Evolutionary conservation across 30 jellyfish, hydroid and myxozoan species (phyloP).

Genomic region (Clytia hemisphaerica): DNA sequence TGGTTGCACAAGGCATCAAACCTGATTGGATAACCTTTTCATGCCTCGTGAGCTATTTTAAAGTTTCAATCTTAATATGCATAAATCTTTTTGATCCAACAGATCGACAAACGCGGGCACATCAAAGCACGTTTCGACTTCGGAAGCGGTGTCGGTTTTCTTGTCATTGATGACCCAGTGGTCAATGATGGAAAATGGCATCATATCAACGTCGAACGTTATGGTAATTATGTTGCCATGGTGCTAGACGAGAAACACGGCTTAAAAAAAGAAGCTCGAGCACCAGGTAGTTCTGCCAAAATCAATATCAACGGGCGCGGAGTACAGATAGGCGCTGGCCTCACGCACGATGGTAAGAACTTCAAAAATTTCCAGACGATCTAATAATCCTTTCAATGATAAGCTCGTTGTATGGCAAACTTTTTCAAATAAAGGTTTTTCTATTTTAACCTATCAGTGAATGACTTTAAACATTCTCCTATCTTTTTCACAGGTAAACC

Average conservation of each 20-base stretch:
- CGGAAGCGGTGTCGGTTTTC: conserved; percentile 87
- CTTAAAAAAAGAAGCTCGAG: conserved; percentile 43
- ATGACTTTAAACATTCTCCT: not conserved
- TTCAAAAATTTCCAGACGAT: too few species aligned
- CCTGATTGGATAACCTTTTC: too few species aligned
- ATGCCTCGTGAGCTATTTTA: too few species aligned
- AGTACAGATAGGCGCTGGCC: conserved; percentile 85
- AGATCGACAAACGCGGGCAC: conserved; percentile 54
- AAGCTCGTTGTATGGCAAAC: too few species aligned
- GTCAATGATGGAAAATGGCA: conserved; percentile 97
- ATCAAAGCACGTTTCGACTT: conserved; percentile 73
- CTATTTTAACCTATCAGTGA: not conserved
- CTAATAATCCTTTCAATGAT: too few species aligned
- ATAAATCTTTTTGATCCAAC: too few species aligned
- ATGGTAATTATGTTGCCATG: conserved; percentile 61
- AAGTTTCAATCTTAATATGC: too few species aligned
- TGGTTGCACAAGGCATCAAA: too few species aligned
- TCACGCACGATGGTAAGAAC: conserved; percentile 31
- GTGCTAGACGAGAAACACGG: conserved; percentile 73
- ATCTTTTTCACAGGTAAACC: not conserved
- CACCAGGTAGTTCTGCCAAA: conserved; percentile 85
- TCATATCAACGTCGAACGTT: conserved; percentile 48
- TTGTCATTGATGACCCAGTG: conserved; percentile 46
- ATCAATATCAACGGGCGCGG: conserved; percentile 57
- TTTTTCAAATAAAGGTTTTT: too few species aligned